These are phyloP conservation scores for Gari tellinella DNA, from an alignment of 2,888 invertebrate genomes.

Conservation along the genomic window DNA sequence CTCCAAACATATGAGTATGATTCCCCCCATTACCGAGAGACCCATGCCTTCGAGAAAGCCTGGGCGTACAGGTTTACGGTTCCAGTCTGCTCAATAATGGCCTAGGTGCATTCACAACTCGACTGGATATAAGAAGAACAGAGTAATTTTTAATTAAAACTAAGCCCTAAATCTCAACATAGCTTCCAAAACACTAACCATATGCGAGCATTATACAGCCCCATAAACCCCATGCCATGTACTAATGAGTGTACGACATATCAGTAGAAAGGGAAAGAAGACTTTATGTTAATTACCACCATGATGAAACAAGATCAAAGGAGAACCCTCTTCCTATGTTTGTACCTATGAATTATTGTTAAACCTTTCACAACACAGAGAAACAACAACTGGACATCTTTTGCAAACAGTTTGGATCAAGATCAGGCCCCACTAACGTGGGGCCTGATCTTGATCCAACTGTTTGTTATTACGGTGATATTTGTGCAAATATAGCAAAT, in stretches of 20 bases:
- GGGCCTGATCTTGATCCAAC: no score
- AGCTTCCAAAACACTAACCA: constrained; percentile 51
- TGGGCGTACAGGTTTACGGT: constrained; percentile 39
- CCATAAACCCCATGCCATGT: constrained; percentile 50
- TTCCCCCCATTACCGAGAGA: constrained; percentile 25
- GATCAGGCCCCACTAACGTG: no score
- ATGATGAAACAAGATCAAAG: constrained; percentile 63
- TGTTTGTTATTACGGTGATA: no score
- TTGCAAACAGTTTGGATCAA: no score
- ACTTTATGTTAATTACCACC: constrained; percentile 59
- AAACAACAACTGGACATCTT: no score
- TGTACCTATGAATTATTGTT: constrained; percentile 56
- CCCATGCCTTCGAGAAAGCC: not conserved
- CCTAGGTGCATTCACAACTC: constrained; percentile 53
- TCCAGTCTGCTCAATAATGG: constrained; percentile 52
- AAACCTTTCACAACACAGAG: constrained; percentile 19
- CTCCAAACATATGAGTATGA: constrained; percentile 42
- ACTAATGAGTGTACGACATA: constrained; percentile 52
- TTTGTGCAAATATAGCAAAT: no score
- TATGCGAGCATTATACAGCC: constrained; percentile 46
- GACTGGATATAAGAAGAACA: constrained; percentile 51
- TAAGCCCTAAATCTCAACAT: constrained; percentile 60
- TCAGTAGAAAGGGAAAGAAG: constrained; percentile 56
- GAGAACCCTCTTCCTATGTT: constrained; percentile 21
- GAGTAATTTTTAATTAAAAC: constrained; percentile 64